These are phyloP conservation scores for Diarsia rubi DNA, from an alignment of 2,888 invertebrate genomes.

Conservation along the genomic window DNA sequence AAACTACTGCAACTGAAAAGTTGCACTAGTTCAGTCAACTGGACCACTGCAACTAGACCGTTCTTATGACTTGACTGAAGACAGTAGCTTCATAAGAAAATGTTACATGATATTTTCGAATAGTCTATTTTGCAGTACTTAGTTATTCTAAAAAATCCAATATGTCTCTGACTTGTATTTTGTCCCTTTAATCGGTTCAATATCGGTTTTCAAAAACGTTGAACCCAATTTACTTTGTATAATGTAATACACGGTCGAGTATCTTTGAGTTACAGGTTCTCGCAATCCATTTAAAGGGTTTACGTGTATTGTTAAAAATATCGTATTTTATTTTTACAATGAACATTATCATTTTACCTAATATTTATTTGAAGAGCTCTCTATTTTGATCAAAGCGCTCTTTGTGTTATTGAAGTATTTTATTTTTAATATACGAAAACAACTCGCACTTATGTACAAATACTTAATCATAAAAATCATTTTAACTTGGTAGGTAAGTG, in stretches of 20 bases:
- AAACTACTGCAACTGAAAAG: too few species aligned
- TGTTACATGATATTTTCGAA: neutral
- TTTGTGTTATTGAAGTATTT: neutral
- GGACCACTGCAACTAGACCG: too few species aligned
- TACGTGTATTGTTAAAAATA: neutral
- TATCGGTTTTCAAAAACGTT: neutral
- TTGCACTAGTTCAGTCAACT: too few species aligned
- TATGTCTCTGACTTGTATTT: neutral
- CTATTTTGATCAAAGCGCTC: neutral
- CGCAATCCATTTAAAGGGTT: neutral
- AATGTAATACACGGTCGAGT: neutral
- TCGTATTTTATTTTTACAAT: conserved; percentile 1
- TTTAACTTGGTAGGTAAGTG: neutral
- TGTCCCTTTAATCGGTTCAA: neutral
- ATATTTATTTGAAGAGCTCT: neutral
- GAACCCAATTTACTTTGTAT: neutral
- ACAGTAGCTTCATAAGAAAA: neutral
- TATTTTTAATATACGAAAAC: neutral
- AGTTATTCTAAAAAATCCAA: neutral
- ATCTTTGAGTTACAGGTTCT: neutral
- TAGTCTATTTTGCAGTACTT: neutral
- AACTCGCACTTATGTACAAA: too few species aligned
- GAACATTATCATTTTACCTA: neutral
- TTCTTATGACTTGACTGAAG: too few species aligned
- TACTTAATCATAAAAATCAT: neutral